These are phyloP conservation scores for Platichthys stellatus DNA, from an alignment of 2,113 vertebrate species.

Conservation along the genomic window DNA sequence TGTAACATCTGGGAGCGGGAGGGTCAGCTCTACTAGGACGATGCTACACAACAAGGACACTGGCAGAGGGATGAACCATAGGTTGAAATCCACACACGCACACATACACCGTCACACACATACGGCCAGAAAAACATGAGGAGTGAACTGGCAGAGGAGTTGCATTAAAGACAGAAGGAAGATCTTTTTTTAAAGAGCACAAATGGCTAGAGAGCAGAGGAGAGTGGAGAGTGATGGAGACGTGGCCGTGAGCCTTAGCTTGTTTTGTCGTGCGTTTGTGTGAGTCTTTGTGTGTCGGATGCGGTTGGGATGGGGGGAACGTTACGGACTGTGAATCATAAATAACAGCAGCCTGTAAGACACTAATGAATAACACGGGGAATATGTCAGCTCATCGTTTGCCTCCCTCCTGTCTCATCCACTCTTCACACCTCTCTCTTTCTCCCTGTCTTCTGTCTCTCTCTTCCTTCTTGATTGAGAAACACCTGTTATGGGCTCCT, in stretches of 20 bases:
- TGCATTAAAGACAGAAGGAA: too few species aligned
- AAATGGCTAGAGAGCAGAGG: neutral
- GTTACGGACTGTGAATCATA: slow-evolving; percentile 66
- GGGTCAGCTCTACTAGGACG: slow-evolving; percentile 83
- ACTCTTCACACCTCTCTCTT: neutral
- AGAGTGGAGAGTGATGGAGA: slow-evolving; percentile 10
- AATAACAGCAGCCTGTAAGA: slow-evolving; percentile 68
- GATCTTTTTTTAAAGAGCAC: neutral
- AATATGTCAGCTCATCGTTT: slow-evolving; percentile 63
- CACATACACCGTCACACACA: too few species aligned
- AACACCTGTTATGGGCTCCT: slow-evolving; percentile 74
- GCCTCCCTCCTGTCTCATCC: slow-evolving; percentile 42
- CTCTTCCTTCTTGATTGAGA: slow-evolving; percentile 70
- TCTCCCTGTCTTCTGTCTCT: slow-evolving; percentile 13
- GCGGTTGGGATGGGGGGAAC: slow-evolving; percentile 7
- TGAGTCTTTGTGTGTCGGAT: neutral
- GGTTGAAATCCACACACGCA: too few species aligned
- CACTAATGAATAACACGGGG: slow-evolving; percentile 76
- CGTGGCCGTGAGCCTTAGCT: slow-evolving; percentile 17
- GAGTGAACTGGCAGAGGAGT: slow-evolving; percentile 2
- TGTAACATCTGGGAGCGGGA: slow-evolving; percentile 86
- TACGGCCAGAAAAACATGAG: slow-evolving; percentile 10
- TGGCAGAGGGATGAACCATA: too few species aligned
- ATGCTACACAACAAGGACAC: slow-evolving; percentile 76
- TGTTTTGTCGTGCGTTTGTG: neutral